These are phyloP conservation scores for Merops nubicus DNA, from an alignment of 2,113 vertebrate species.

Conservation along the genomic window DNA sequence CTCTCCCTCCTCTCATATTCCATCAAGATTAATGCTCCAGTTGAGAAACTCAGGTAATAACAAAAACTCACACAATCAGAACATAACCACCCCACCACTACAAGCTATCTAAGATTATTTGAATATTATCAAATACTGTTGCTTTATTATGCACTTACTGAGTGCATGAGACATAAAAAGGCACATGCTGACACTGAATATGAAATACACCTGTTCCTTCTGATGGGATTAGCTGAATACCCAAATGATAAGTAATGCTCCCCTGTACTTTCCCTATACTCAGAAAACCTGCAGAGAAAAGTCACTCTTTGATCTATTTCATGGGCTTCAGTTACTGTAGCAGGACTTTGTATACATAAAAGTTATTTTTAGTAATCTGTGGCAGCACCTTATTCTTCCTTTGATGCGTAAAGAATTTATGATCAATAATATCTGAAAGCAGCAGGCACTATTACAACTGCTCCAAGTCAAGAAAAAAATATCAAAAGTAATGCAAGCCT, in stretches of 20 bases:
- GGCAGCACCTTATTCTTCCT: constrained; percentile 7
- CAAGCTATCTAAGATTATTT: background rate
- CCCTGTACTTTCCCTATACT: background rate
- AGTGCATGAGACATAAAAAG: background rate
- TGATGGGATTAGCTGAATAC: constrained; percentile 39
- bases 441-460: background rate
- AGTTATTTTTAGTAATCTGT: constrained; percentile 18
- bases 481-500: background rate
- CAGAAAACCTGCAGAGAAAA: background rate
- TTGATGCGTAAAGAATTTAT: constrained; percentile 47
- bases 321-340: background rate
- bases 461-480: background rate
- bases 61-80: background rate
- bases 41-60: background rate
- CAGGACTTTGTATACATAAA: background rate
- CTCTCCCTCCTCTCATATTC: background rate
- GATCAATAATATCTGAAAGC: constrained; percentile 36
- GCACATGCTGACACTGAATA: background rate
- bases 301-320: constrained; percentile 34
- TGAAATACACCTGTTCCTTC: background rate
- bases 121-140: background rate
- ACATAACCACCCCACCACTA: background rate
- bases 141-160: background rate
- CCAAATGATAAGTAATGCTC: background rate
- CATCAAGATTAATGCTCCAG: background rate